Evolutionary conservation across 2,113 vertebrate species (phyloP).

Genomic region (Gallinago paraguaiae): DNA sequence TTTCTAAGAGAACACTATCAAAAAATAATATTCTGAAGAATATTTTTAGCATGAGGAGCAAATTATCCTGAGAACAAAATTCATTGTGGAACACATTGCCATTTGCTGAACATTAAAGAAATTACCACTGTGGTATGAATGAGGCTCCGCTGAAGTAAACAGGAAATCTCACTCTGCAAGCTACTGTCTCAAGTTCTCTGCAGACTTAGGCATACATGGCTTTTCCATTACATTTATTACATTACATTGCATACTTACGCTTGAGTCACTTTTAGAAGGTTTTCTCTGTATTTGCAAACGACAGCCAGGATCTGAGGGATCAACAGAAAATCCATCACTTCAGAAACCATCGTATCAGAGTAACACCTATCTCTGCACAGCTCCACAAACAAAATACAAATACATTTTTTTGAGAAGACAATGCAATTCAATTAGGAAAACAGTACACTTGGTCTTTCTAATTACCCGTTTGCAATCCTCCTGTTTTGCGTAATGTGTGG

Average conservation of each 20-base stretch:
- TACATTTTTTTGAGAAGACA: not conserved
- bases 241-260: too few species aligned
- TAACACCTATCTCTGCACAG: not conserved
- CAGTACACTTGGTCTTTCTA: not conserved
- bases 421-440: not conserved
- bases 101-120: not conserved
- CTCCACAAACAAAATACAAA: not conserved
- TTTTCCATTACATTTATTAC: not conserved
- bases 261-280: not conserved
- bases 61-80: not conserved
- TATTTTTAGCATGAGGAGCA: not conserved
- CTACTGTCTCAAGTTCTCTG: not conserved
- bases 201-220: not conserved
- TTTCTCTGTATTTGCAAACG: not conserved
- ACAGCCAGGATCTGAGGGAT: not conserved
- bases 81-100: not conserved
- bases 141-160: not conserved
- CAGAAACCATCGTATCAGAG: not conserved
- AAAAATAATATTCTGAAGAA: not conserved
- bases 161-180: not conserved
- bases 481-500: fast-evolving
- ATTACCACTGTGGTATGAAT: not conserved
- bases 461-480: not conserved
- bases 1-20: not conserved
- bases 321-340: not conserved